Evolutionary conservation across 2,888 invertebrate genomes (phyloP).

Genomic region (Melipona bicolor): DNA sequence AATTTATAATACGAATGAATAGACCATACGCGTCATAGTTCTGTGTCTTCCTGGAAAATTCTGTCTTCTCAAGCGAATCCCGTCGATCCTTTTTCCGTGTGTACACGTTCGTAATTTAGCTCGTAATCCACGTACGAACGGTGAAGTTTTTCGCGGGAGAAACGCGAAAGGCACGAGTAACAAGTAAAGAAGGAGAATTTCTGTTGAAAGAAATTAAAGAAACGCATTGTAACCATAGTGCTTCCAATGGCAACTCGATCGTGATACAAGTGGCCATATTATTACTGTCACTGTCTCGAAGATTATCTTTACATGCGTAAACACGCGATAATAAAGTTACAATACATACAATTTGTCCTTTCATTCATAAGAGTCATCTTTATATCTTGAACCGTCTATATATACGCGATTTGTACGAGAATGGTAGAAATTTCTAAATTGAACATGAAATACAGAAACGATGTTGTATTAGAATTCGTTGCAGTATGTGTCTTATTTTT

Average conservation of each 20-base stretch:
- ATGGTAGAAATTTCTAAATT: neutral
- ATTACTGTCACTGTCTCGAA: slow-evolving; percentile 55
- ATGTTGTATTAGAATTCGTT: too few relatives aligned
- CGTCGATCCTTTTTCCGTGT: slow-evolving; percentile 59
- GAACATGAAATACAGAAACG: too few relatives aligned
- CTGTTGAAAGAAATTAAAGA: slow-evolving; percentile 43
- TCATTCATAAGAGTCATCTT: neutral
- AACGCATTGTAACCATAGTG: slow-evolving; percentile 50
- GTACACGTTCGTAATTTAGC: slow-evolving; percentile 63
- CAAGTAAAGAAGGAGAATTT: slow-evolving; percentile 22
- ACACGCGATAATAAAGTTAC: slow-evolving; percentile 55
- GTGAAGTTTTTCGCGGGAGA: slow-evolving; percentile 19
- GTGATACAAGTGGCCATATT: slow-evolving; percentile 70
- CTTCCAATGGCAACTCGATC: slow-evolving; percentile 65
- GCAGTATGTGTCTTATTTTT: neutral
- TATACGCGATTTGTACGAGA: neutral
- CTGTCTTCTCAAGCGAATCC: slow-evolving; percentile 68
- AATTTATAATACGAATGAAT: slow-evolving; percentile 70
- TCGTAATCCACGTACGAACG: slow-evolving; percentile 20
- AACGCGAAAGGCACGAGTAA: neutral
- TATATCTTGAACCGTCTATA: neutral
- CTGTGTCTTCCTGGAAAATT: slow-evolving; percentile 49
- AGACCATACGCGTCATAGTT: slow-evolving; percentile 67
- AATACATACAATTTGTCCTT: slow-evolving; percentile 20
- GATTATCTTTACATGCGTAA: slow-evolving; percentile 20